These are phyloP conservation scores for Euwallacea similis DNA, from an alignment of 1,140 invertebrate species.

Conservation along the genomic window DNA sequence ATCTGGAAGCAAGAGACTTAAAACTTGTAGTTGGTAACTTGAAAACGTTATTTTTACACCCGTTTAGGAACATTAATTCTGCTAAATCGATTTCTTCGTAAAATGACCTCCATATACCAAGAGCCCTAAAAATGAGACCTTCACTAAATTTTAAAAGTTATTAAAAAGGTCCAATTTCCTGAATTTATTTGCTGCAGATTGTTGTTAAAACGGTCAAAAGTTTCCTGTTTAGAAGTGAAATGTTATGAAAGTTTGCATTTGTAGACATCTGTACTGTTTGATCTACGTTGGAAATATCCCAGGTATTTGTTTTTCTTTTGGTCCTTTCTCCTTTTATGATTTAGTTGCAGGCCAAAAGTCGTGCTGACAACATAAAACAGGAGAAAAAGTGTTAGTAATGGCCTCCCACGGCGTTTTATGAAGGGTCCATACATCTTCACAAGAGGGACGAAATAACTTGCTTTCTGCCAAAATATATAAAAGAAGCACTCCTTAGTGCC, in stretches of 20 bases:
- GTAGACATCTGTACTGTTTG: not conserved
- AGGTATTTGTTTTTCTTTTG: not conserved
- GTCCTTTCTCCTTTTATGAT: constrained; percentile 1
- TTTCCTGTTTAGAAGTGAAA: no score
- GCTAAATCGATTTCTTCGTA: constrained; percentile 27
- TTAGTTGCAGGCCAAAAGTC: constrained; percentile 21
- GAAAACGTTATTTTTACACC: constrained; percentile 14
- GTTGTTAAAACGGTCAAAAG: no score
- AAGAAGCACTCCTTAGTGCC: no score
- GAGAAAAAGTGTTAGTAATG: constrained; percentile 23
- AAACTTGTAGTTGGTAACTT: constrained; percentile 28
- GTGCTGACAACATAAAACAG: constrained; percentile 23
- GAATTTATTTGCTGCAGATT: no score
- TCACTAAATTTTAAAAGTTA: no score
- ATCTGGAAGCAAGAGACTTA: constrained; percentile 30
- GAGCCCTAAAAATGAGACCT: no score
- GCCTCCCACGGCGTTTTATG: constrained; percentile 8
- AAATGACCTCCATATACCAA: not conserved
- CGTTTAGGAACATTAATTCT: constrained; percentile 27
- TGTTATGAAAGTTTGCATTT: no score
- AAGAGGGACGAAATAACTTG: no score
- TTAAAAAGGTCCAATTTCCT: no score
- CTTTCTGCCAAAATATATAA: no score
- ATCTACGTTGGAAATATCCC: not conserved
- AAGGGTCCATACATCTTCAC: constrained; percentile 3